Evolutionary conservation across 2,888 invertebrate species (phyloP).

Genomic region (Schrankia costaestrigalis): DNA sequence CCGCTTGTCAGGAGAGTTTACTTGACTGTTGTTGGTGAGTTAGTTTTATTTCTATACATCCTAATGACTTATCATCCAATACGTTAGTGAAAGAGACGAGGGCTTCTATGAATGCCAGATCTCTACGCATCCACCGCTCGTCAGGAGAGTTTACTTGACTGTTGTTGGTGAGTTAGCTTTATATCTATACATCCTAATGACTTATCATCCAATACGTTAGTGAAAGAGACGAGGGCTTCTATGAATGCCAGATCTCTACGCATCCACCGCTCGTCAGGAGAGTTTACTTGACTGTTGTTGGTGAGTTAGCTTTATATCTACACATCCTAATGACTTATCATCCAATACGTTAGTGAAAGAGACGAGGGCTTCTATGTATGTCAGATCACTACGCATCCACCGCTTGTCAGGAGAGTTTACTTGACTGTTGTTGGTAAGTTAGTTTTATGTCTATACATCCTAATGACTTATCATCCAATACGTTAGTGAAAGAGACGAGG

Average conservation of each 20-base stretch:
- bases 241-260: constrained; percentile 90
- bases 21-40: constrained; percentile 87
- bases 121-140: constrained; percentile 87
- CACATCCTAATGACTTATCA: background rate
- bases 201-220: constrained; percentile 64
- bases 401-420: constrained; percentile 84
- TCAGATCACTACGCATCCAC: constrained; percentile 89
- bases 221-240: constrained; percentile 88
- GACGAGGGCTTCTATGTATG: constrained; percentile 91
- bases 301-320: constrained; percentile 75
- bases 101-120: constrained; percentile 91
- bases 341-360: constrained; percentile 80
- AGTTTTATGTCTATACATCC: background rate
- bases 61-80: background rate
- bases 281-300: constrained; percentile 85
- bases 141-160: constrained; percentile 84
- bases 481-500: no score
- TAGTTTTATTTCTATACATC: background rate
- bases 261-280: constrained; percentile 87
- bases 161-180: constrained; percentile 85
- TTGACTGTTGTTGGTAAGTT: constrained; percentile 86
- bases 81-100: constrained; percentile 86
- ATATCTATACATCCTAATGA: background rate
- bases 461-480: background rate
- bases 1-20: constrained; percentile 85